phyloP scores from a whole-genome alignment of 2,888 invertebrate species.

The Ennomos fuscantarius region DNA sequence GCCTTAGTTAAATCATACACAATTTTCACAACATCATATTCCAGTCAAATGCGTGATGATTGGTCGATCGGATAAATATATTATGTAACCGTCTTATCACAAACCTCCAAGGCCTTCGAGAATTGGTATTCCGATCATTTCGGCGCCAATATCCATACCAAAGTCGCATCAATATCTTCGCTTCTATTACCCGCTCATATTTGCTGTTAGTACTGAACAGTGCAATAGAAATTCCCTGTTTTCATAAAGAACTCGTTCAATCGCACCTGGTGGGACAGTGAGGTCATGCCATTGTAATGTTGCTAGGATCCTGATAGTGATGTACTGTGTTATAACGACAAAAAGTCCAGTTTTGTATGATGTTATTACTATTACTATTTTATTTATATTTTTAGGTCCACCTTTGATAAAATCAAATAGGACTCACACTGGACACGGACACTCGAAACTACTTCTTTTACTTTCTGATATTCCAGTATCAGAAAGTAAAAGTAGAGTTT shows the following conservation, averaged over 20 bases:
- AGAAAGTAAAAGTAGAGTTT: too few relatives aligned
- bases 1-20: neutral
- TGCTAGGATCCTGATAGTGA: constrained; percentile 16
- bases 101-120: constrained; percentile 12
- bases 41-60: constrained; percentile 12
- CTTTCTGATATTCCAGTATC: too few relatives aligned
- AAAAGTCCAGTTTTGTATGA: constrained; percentile 1
- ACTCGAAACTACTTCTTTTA: too few relatives aligned
- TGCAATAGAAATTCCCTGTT: constrained; percentile 27
- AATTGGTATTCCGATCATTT: constrained; percentile 28
- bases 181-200: constrained; percentile 19
- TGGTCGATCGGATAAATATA: constrained; percentile 9
- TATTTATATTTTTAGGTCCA: too few relatives aligned
- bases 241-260: constrained; percentile 35
- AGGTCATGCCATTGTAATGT: constrained; percentile 33
- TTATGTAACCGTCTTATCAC: constrained; percentile 10
- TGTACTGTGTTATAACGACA: neutral
- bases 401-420: too few relatives aligned
- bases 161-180: constrained; percentile 22
- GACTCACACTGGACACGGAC: too few relatives aligned
- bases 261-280: constrained; percentile 29
- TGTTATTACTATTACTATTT: neutral
- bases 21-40: constrained; percentile 9
- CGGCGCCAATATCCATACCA: constrained; percentile 16
- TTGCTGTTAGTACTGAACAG: constrained; percentile 8